phyloP scores from a whole-genome alignment of 2,797 vertebrate species.

The Pseudochirops cupreus region DNA sequence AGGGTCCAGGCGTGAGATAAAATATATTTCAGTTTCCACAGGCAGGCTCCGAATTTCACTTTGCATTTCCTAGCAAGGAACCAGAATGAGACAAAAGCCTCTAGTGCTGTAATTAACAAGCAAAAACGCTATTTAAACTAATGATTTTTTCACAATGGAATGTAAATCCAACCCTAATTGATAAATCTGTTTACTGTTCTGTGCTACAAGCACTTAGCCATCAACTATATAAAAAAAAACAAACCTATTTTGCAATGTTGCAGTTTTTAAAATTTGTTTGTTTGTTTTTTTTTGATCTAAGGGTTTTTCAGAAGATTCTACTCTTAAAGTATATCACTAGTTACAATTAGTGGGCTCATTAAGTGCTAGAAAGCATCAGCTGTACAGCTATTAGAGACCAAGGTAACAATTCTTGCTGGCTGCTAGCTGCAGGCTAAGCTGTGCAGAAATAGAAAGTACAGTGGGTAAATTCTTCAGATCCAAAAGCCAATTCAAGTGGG shows the following conservation, averaged over 20 bases:
- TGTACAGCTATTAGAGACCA: not conserved
- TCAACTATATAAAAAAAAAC: not conserved
- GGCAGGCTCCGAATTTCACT: not conserved
- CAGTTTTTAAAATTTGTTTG: not conserved
- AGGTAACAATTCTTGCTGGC: not conserved
- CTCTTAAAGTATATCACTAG: not conserved
- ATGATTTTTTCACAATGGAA: not conserved
- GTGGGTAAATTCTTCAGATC: not conserved
- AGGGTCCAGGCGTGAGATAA: conserved; percentile 19
- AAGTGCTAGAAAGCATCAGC: not conserved
- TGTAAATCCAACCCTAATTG: not conserved
- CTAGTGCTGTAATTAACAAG: not conserved
- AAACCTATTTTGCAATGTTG: not conserved
- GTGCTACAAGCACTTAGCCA: not conserved
- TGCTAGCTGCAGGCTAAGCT: not conserved
- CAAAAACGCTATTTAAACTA: not conserved
- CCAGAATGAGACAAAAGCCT: not conserved
- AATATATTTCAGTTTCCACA: conserved; percentile 24
- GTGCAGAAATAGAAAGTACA: not conserved
- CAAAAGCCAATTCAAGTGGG: not conserved
- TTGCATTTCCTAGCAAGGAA: not conserved
- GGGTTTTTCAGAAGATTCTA: not conserved
- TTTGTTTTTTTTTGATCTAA: not conserved
- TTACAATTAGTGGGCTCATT: not conserved
- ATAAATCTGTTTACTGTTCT: not conserved